Percentiles rank a stretch among this genome's conserved stretches.
Evolutionary conservation across 2,888 invertebrate genomes (phyloP).

Genomic region (Noctua janthina): DNA sequence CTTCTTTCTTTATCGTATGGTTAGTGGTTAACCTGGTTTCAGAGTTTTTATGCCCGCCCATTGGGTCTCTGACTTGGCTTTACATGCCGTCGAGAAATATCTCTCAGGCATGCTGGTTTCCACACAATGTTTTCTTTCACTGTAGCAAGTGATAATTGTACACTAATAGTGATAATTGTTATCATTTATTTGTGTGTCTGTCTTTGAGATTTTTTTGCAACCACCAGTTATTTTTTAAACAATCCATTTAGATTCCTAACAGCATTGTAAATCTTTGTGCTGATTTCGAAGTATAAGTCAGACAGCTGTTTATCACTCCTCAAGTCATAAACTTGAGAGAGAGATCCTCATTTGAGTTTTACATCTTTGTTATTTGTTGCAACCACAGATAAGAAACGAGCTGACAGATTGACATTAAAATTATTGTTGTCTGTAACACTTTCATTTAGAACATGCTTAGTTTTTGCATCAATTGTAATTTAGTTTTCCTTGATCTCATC

Average conservation of each 20-base stretch:
- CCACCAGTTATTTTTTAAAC: background rate
- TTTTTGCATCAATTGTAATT: background rate
- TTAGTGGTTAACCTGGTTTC: no score
- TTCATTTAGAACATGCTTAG: constrained; percentile 4
- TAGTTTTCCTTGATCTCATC: background rate
- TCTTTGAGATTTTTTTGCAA: background rate
- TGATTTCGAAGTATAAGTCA: constrained; percentile 16
- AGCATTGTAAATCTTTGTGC: constrained; percentile 6
- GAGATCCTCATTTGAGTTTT: constrained; percentile 37
- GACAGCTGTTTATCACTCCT: constrained; percentile 24
- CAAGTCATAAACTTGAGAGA: constrained; percentile 38
- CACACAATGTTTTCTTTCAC: no score
- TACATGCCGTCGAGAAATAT: no score
- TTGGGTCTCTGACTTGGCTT: no score
- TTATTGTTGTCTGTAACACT: constrained; percentile 9
- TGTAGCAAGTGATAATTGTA: no score
- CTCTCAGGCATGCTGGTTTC: no score
- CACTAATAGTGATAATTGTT: no score
- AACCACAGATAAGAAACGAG: constrained; percentile 13
- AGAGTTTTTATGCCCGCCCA: no score
- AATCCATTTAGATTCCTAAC: background rate
- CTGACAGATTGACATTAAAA: constrained; percentile 20
- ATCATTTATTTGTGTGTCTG: background rate
- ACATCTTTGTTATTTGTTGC: constrained; percentile 36
- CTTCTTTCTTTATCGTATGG: no score